phyloP scores from a whole-genome alignment of 2,113 vertebrate genomes.

The Perca schrenkii region DNA sequence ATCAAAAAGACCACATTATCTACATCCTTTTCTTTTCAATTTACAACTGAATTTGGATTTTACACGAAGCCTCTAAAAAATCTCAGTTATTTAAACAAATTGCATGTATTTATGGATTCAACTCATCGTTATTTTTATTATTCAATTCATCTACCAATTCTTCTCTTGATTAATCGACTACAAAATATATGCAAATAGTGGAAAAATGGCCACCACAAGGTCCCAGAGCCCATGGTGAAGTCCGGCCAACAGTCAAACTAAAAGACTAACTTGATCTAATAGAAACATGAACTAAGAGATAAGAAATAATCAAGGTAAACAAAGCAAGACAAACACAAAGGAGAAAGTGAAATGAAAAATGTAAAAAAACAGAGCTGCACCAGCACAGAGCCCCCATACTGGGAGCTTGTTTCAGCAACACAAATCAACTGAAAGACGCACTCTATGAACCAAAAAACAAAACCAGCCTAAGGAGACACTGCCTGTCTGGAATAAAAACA shows the following conservation, averaged over 20 bases:
- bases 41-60: no score
- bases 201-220: not conserved
- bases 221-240: not conserved
- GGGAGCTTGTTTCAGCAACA: conserved; percentile 21
- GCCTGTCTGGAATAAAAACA: not conserved
- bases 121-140: not conserved
- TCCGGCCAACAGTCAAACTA: no score
- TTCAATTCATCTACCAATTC: not conserved
- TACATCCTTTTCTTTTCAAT: not conserved
- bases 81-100: no score
- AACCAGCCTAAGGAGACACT: not conserved
- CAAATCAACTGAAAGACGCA: not conserved
- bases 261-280: not conserved
- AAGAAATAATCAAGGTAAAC: not conserved
- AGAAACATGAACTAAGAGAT: not conserved
- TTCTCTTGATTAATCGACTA: not conserved
- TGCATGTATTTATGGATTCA: not conserved
- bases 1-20: not conserved
- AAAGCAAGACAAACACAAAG: not conserved
- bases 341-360: not conserved
- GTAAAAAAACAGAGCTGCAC: not conserved
- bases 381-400: not conserved
- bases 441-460: not conserved
- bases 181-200: not conserved
- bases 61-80: no score